A percentile compares a stretch with the other conserved stretches of the same genome.
Evolutionary conservation across 1,140 invertebrate species (phyloP).

Genomic region (Lethrus apterus): DNA sequence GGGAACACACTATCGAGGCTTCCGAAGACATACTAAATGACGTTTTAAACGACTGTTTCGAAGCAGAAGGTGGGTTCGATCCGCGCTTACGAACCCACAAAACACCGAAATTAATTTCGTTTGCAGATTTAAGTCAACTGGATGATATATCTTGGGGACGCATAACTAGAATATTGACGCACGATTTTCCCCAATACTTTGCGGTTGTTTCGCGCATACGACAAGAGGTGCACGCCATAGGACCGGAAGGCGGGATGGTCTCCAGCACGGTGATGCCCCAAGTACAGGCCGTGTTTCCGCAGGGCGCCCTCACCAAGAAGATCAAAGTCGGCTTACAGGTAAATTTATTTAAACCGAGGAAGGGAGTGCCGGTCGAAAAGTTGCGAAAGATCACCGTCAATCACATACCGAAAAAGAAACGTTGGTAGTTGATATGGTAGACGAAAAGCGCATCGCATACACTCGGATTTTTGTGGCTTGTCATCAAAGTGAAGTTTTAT

Average conservation of each 20-base stretch:
- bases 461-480: too few relatives aligned
- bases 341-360: constrained; percentile 77
- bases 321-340: constrained; percentile 99
- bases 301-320: constrained; percentile 98
- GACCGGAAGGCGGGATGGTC: constrained; percentile 96
- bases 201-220: constrained; percentile 93
- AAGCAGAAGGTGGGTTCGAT: constrained; percentile 72
- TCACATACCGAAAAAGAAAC: constrained; percentile 79
- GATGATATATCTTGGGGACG: constrained; percentile 80
- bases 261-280: constrained; percentile 96
- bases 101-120: background rate
- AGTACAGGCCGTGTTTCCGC: constrained; percentile 99
- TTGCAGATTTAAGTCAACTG: constrained; percentile 76
- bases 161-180: constrained; percentile 92
- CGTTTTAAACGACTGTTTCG: constrained; percentile 90
- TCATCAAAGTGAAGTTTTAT: too few relatives aligned
- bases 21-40: constrained; percentile 97
- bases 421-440: constrained; percentile 78
- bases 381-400: constrained; percentile 78
- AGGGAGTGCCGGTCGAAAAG: constrained; percentile 59
- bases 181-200: constrained; percentile 98
- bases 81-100: too few relatives aligned
- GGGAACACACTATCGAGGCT: constrained; percentile 93
- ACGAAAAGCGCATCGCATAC: too few relatives aligned
- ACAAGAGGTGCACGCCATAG: constrained; percentile 96